Conservation (phyloP, 2,888 invertebrate genomes). For the Luperina testacea region DNA sequence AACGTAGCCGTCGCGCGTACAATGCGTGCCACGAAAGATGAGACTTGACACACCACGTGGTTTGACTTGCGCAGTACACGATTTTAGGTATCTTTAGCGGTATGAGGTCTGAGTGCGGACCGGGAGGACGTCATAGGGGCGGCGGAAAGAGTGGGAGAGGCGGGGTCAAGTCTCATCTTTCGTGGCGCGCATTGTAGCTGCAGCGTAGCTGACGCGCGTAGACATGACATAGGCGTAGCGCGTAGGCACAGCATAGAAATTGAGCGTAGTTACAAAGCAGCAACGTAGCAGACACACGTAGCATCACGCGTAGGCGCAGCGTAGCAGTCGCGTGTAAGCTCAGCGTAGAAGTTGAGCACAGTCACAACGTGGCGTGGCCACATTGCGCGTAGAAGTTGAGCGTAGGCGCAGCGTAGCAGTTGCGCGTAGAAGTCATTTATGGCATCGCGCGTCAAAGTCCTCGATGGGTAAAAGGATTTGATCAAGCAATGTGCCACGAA, state of each 20-base stretch:
- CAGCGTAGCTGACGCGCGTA: not conserved
- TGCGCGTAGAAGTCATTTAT: not conserved
- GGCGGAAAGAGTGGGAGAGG: too few species aligned
- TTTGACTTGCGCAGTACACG: too few species aligned
- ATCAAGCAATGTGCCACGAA: not conserved
- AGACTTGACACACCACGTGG: too few species aligned
- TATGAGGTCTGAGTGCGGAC: too few species aligned
- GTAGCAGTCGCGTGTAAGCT: not conserved
- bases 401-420: not conserved
- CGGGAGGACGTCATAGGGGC: too few species aligned
- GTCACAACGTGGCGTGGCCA: not conserved
- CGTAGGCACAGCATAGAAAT: not conserved
- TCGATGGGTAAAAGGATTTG: not conserved
- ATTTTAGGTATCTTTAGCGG: too few species aligned
- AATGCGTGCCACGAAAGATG: too few species aligned
- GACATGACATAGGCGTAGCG: not conserved
- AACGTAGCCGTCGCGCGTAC: not conserved
- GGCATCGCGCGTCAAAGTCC: not conserved
- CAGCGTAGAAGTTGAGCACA: not conserved
- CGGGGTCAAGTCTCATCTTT: too few species aligned
- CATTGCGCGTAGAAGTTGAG: not conserved
- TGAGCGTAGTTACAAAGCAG: not conserved
- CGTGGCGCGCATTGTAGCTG: too few species aligned
- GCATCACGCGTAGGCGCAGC: not conserved
- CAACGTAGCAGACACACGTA: not conserved